Base-by-base conservation (phyloP, 1,140 invertebrate species). In the Oreohelix idahoensis region DNA sequence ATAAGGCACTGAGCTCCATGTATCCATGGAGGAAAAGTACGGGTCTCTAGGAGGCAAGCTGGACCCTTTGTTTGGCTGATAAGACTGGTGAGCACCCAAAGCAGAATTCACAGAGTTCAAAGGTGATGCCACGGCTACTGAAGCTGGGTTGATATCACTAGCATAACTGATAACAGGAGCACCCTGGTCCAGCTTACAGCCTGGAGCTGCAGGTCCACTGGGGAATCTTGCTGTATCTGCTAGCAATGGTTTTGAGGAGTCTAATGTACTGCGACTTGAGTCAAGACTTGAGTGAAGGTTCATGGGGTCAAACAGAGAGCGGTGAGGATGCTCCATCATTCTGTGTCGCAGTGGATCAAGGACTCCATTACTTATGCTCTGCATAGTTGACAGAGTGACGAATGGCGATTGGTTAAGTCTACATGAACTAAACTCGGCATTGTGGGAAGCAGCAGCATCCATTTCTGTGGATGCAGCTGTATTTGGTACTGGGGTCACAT, bases 1-100 rank as follows among this genome's bases (percentile, higher is more conserved):
- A 36, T 85, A 85, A 38, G 84, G 84, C 82, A 83, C 70, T 1
- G 84, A 58, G 39, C 81, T 76, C 81, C 81, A 85, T 58, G 81
- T 53, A 20, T 85, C 84, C 80, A 83, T 69, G 23, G 84, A 71
- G 2, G 81, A 26, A 36, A 81, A 81, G 77, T 79, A 83, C 70
- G 81, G 53, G 53, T 83, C 77, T 39, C 63, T 45, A 17, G 66
- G 32, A 17, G 77, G 26, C 38, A 76, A 15, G 26, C 32, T 36
- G 13, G 53, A 20, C 13, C 26, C 26, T 49, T 49, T 79, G 15
- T 38, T 42, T 20, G 66, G 53, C 26, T 79, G 70, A 58, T 58
- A 58, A n/a, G 53, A n/a, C 20, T 58, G 53, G 73, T 84, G 76
- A 63, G 70, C 29, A 32, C 32, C 42, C 38, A 75, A 53, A 45